Percentiles rank a stretch among this genome's conserved stretches.
These are phyloP conservation scores for Enteromius unitaeniatus DNA, from an alignment of 2,797 vertebrate genomes.

Conservation along the genomic window DNA sequence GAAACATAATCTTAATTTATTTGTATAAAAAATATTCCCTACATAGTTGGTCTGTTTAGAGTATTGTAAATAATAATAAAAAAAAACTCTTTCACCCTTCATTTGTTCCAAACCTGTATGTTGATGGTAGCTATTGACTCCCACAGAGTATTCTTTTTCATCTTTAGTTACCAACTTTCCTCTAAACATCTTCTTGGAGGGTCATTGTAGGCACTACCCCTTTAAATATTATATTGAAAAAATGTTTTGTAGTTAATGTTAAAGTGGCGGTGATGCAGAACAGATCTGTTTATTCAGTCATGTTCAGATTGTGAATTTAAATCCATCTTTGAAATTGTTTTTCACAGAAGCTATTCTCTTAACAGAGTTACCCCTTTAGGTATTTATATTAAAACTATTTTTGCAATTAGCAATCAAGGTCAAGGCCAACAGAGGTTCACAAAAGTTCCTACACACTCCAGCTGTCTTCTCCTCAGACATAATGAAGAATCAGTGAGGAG, in stretches of 20 bases:
- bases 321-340: background rate
- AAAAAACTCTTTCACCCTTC: background rate
- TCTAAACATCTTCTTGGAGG: background rate
- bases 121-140: background rate
- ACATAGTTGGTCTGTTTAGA: background rate
- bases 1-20: background rate
- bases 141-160: background rate
- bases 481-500: constrained; percentile 19
- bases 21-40: constrained; percentile 15
- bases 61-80: too few relatives aligned
- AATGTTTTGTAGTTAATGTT: background rate
- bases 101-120: background rate
- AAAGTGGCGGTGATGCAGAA: background rate
- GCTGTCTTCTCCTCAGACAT: constrained; percentile 7
- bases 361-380: background rate
- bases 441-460: constrained; percentile 1
- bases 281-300: constrained; percentile 6
- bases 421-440: constrained; percentile 37
- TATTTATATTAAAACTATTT: background rate
- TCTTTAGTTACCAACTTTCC: background rate
- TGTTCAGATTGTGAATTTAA: constrained; percentile 14
- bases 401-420: constrained; percentile 19
- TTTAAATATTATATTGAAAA: background rate
- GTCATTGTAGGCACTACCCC: background rate
- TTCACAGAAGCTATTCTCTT: background rate